These are phyloP conservation scores for Austrofundulus limnaeus DNA, from an alignment of 2,113 vertebrate genomes.

Conservation along the genomic window DNA sequence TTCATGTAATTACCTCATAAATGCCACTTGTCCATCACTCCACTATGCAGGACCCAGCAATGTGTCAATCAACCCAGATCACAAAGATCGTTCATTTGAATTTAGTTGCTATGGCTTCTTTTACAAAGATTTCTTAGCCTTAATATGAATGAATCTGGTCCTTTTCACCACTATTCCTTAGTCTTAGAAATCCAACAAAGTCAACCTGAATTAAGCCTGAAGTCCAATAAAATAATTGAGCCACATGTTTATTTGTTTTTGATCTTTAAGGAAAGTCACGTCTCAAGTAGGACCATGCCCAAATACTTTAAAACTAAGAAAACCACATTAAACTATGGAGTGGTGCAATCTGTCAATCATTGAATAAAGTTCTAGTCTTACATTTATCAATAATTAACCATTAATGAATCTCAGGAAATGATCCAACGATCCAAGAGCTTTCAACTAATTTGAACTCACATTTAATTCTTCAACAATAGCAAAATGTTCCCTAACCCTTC, in stretches of 20 bases:
- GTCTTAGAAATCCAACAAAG: constrained; percentile 23
- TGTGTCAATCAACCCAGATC: constrained; percentile 77
- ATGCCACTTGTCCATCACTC: constrained; percentile 80
- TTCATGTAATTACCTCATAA: constrained; percentile 82
- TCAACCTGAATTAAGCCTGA: constrained; percentile 16
- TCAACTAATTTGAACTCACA: constrained; percentile 22
- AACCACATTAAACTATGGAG: constrained; percentile 34
- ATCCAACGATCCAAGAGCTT: constrained; percentile 18
- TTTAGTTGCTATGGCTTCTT: constrained; percentile 49
- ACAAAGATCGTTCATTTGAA: constrained; percentile 57
- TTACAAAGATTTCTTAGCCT: constrained; percentile 38
- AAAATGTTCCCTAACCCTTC: constrained; percentile 22
- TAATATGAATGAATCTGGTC: constrained; percentile 41
- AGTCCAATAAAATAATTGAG: neutral
- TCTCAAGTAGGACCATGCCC: neutral
- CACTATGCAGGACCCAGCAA: constrained; percentile 55
- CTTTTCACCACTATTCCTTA: constrained; percentile 21
- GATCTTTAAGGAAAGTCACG: neutral
- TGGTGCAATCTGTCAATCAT: constrained; percentile 34
- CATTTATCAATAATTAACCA: constrained; percentile 44
- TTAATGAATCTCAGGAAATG: constrained; percentile 26
- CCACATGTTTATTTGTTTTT: neutral
- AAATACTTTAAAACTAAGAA: neutral
- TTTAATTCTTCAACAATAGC: constrained; percentile 41
- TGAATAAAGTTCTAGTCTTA: constrained; percentile 17